Evolutionary conservation across 2,888 invertebrate genomes (phyloP), one percentile per base, ranked within the genome.

Genomic region (Drosophila dives): DNA sequence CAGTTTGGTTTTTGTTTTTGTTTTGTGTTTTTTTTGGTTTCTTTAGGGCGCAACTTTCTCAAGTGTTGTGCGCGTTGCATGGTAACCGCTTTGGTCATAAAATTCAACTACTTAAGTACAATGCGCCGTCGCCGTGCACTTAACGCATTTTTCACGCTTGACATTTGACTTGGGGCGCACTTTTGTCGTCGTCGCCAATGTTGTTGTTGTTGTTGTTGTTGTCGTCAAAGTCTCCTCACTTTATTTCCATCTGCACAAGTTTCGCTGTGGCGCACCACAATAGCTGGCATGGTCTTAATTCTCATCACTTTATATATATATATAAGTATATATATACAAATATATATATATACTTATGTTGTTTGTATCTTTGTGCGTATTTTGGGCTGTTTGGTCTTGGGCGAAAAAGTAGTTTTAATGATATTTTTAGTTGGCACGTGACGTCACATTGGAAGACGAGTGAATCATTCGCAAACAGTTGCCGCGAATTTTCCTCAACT

Each of bases 121-220:
- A 75, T 89, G 85, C 90, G 89, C 78, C 83, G 89, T 75, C 72
- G 90, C 86, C 65, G 78, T 76, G 86, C 87, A 88, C 89, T 89
- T 87, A 89, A 91, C 91, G 92, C 91, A 92, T 92, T 92, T 91
- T 91, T 92, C 91, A 92, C 91, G 92, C 91, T 90, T 91, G 92
- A 90, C 91, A 90, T 91, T 91, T 91, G 91, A 92, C 91, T 92
- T 81, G 89, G 80, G 90, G 90, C 91, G 85, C 90, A 90, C 89
- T 91, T 85, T 90, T 81, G 81, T 78, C 73, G 82, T 83, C 72
- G 72, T 80, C 72, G 76, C 53, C 60, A 15, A 15, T 15, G 62
- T 65, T 23, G 26, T 12, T 12, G 15, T 23, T 11, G 3, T 6
- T 51, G 50, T n/a, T 61, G 74, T 65, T 32, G 79, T 84, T 76